Evolutionary conservation across 2,797 vertebrate genomes (phyloP).

Genomic region (Notamacropus eugenii): DNA sequence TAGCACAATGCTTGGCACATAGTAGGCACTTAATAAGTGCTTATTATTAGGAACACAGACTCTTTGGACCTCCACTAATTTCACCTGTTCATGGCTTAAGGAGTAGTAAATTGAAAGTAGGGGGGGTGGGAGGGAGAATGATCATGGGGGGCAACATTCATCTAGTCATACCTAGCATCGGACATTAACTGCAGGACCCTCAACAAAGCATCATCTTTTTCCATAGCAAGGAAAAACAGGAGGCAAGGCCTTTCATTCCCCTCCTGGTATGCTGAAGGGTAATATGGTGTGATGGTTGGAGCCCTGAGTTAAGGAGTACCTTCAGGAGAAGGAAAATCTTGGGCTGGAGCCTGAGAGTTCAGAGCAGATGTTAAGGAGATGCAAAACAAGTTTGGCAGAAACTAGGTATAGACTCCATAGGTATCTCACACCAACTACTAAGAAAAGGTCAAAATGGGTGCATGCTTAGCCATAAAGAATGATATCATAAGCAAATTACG

Average conservation of each 20-base stretch:
- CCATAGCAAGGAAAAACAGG: neutral
- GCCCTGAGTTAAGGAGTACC: neutral
- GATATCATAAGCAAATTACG: neutral
- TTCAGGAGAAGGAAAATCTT: neutral
- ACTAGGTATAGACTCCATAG: neutral
- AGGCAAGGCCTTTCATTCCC: neutral
- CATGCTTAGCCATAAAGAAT: neutral
- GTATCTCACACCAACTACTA: neutral
- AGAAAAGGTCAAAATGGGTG: neutral
- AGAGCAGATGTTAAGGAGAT: neutral
- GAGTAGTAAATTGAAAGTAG: neutral
- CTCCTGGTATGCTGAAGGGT: neutral
- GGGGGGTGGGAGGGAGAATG: neutral
- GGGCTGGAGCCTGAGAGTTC: neutral
- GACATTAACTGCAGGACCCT: neutral
- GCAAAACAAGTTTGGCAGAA: neutral
- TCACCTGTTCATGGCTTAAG: neutral
- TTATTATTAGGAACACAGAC: neutral
- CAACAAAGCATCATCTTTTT: neutral
- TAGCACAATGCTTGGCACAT: neutral
- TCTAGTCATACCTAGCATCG: neutral
- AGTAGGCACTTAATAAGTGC: neutral
- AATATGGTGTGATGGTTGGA: neutral
- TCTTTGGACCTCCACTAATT: neutral
- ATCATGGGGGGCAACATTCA: neutral